phyloP scores from a whole-genome alignment of 1,140 invertebrate genomes.

The Drosophila athabasca region DNA sequence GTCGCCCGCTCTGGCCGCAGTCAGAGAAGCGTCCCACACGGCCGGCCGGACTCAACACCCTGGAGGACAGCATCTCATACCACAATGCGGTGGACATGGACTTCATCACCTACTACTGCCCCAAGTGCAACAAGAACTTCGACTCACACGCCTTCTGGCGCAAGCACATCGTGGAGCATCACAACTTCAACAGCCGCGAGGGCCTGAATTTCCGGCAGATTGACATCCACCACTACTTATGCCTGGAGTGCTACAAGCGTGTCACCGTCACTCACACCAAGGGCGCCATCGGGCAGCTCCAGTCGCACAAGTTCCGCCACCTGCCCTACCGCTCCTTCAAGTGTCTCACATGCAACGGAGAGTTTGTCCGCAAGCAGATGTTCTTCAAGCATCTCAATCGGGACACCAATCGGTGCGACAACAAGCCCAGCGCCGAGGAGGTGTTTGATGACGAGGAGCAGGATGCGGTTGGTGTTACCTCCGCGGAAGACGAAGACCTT shows the following conservation, averaged over 20 bases:
- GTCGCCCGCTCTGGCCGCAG: constrained; percentile 47
- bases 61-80: constrained; percentile 75
- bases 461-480: not conserved
- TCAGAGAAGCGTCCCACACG: constrained; percentile 45
- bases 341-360: constrained; percentile 66
- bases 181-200: constrained; percentile 72
- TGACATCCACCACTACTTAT: constrained; percentile 76
- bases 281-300: constrained; percentile 77
- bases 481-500: not conserved
- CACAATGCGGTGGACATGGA: constrained; percentile 80
- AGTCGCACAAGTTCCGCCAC: constrained; percentile 80
- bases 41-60: constrained; percentile 66
- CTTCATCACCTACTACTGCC: constrained; percentile 75
- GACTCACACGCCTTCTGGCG: constrained; percentile 79
- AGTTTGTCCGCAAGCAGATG: constrained; percentile 81
- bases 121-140: constrained; percentile 76
- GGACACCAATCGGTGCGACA: constrained; percentile 73
- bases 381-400: constrained; percentile 79
- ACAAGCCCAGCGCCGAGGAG: constrained; percentile 19
- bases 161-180: constrained; percentile 76
- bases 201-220: constrained; percentile 78
- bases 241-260: constrained; percentile 78
- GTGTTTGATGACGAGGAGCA: constrained; percentile 36
- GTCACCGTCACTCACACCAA: constrained; percentile 80
- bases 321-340: constrained; percentile 78